Evolutionary conservation across 2,113 vertebrate species (phyloP), one percentile per base, ranked within the genome.

Genomic region (Microcebus murinus): DNA sequence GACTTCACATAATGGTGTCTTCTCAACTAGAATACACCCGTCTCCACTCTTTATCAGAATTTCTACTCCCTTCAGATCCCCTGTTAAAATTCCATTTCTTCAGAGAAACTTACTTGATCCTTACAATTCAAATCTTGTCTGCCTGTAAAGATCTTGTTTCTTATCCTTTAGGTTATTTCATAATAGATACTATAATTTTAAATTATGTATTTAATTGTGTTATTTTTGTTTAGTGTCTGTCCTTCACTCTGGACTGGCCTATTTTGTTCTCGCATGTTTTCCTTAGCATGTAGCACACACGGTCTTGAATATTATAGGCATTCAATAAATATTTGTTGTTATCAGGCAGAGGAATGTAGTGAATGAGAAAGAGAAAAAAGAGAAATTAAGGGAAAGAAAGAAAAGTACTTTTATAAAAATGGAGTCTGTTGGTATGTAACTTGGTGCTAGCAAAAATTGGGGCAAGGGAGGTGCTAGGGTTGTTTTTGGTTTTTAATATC

Each of bases 321-420:
- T 91, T 94, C 42, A 73, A 8, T 93, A 98, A 97, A 97, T 97
- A 92, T 67, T 92, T 97, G 39, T 90, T 91, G 34, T 70, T 94
- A 83, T 90, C 48, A 87, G 70, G 50, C 12, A 90, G 18, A 90
- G 27, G 31, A 92, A 93, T 74, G 25, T 77, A 93, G 67, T 82
- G 81, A 97, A 96, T 95, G 95, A 97, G 82, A 55, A 91, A 89
- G n/a, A 90, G 59, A 55, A 83, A 39, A 93, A 79, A 88, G 21
- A 12, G 76, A 73, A 17, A 77, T 27, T 73, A 95, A 98, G 36
- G 98, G 95, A 97, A 87, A 94, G 57, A 93, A 57, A 76, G 39
- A n/a, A 83, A 97, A 97, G 18, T 50, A 45, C 21, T 63, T 27
- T 13, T 63, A 74, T 95, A 79, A 96, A 97, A 97, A 96, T 96